Evolutionary conservation across 2,797 vertebrate genomes (phyloP), one percentile per base, ranked within the genome.

Genomic region (Myotis daubentonii): DNA sequence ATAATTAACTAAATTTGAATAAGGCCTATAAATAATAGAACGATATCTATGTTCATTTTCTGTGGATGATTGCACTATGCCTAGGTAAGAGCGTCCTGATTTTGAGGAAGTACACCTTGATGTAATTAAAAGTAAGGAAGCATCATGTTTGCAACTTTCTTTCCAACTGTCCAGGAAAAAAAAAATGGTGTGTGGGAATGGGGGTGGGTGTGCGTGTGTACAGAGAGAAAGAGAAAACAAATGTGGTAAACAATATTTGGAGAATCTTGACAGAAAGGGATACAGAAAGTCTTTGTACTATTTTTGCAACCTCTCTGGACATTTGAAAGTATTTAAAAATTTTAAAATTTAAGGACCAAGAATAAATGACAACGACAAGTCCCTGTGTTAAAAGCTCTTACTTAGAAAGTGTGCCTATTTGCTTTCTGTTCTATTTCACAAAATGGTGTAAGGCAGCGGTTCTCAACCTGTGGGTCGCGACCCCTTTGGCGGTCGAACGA

Each of bases 351-450:
- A 65, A 72, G 15, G 8, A 36, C n/a, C 33, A 93, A 57, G 33
- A 85, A 62, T 16, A 84, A 90, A 60, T 68, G 25, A 53, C 2
- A 82, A 3, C 57, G 49, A 47, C 55, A 68, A 41, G 55, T 33
- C 60, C 53, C n/a, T 33, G 4, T 68, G 10, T 20, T 44, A 83
- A 93, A 71, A 70, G 17, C 6, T 6, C 72, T 66, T 38, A 51
- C 3, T 22, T 1, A 71, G 23, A 70, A 2, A 87, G 23, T 44
- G 30, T 20, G 55, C 3, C 44, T 36, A 28, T 30, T 28, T 68
- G 33, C 49, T 85, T 85, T 91, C 76, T 68, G 36, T 65, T 91
- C 74, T 81, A 12, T 19, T 76, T 88, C 25, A 86, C 71, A 82
- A 76, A 93, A 33, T 20, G 36, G 33, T 16, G 17, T 22, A 49